phyloP scores from a whole-genome alignment of 1,140 invertebrate species.

The Papilio aristodemus region DNA sequence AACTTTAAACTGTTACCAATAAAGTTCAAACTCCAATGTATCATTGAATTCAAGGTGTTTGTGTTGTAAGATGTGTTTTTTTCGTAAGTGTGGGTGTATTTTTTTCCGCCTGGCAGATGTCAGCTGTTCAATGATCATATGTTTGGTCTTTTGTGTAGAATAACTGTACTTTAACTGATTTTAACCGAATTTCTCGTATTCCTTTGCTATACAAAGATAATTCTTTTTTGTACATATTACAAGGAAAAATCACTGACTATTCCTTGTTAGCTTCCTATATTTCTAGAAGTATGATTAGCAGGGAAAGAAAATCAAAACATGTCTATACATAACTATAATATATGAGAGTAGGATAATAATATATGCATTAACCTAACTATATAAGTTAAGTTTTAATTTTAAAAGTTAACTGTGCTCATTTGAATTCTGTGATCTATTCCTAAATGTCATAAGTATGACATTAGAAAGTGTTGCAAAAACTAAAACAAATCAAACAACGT shows the following conservation, averaged over 20 bases:
- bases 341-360: no score
- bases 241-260: background rate
- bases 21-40: constrained; percentile 35
- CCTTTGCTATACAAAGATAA: background rate
- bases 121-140: constrained; percentile 69
- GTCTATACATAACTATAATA: no score
- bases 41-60: constrained; percentile 48
- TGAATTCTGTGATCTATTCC: background rate
- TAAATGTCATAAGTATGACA: background rate
- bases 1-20: background rate
- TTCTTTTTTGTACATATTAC: background rate
- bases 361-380: no score
- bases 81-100: constrained; percentile 50
- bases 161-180: constrained; percentile 73
- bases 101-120: constrained; percentile 59
- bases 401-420: background rate
- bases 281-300: no score
- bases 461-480: constrained; percentile 16
- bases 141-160: constrained; percentile 57
- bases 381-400: background rate
- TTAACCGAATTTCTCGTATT: constrained; percentile 51
- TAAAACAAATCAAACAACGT: constrained; percentile 3
- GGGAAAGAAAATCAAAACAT: no score
- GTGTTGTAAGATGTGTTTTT: constrained; percentile 41
- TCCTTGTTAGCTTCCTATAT: no score